These are phyloP conservation scores for Apteryx owenii DNA, from an alignment of 2,113 vertebrate species.

Conservation along the genomic window DNA sequence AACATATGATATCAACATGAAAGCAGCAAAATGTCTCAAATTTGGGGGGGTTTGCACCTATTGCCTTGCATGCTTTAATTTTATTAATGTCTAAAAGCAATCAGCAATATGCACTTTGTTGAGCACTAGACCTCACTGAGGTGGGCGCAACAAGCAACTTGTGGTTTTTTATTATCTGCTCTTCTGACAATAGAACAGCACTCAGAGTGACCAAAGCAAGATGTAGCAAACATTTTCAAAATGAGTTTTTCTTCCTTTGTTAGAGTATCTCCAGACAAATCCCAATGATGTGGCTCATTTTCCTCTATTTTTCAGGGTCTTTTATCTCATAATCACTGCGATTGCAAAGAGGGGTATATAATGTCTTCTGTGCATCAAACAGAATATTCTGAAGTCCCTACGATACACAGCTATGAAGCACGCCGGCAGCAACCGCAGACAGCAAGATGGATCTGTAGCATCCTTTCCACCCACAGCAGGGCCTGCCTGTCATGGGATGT, in stretches of 20 bases:
- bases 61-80: background rate
- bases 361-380: background rate
- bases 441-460: background rate
- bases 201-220: background rate
- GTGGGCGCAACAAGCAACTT: background rate
- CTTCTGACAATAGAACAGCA: background rate
- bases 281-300: constrained; percentile 1
- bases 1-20: background rate
- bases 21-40: background rate
- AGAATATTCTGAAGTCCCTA: background rate
- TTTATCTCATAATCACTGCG: constrained; percentile 7
- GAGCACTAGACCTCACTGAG: background rate
- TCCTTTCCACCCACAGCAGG: background rate
- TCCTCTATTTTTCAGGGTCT: background rate
- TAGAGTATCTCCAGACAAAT: background rate
- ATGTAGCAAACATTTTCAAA: background rate
- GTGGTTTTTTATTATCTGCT: background rate
- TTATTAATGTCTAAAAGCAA: background rate
- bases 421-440: background rate
- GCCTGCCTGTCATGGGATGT: background rate
- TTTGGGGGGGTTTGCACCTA: too few species aligned
- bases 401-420: background rate
- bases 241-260: background rate
- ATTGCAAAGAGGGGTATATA: background rate
- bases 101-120: background rate